Base-by-base conservation (phyloP, 2,888 invertebrate species). In the Protodeltote pygarga region DNA sequence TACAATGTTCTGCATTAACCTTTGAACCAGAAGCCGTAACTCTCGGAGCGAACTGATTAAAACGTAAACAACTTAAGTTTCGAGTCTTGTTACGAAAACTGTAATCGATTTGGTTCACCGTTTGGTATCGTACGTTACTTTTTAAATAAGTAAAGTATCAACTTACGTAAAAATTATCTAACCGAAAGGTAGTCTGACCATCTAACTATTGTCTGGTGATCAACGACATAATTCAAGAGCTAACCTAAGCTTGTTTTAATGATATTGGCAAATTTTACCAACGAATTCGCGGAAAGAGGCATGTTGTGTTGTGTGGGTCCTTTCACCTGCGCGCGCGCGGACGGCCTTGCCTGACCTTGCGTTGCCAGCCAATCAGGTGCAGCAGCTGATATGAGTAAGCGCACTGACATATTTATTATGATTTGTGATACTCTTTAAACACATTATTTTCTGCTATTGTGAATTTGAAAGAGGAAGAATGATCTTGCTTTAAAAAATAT, bases 271-370 rank as follows among this genome's bases (percentile, higher is more conserved):
- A 39, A 23, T 5, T 32, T 21, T 41, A 45, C 45, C 33, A 34
- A 34, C 11, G 9, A 38, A 31, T 45, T 51, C 25, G 45, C 25
- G 34, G 45, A 55, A 61, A 49, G 31, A 34, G 35, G 23, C 17
- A 17, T 15, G 19, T 17, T 17, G 24, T 15, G 29, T n/a, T n/a
- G n/a, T 27, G 19, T 29, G 20, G 17, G 20, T 41, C 58, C 64
- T 63, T 65, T 63, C 52, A 59, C 59, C 32, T 32, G 44, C 23
- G 42, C 17, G 33, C 34, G 39, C 46, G 53, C 37, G 11, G 19
- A 11, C 49, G 55, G 65, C 67, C 66, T 69, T 65, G 59, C 28
- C 23, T 33, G 69, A 57, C 67, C 69, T 67, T 65, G 67, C 14
- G 21, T 13, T 34, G 20, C 24, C 28, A 32, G 27, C 44, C 29